Evolutionary conservation across 1,140 invertebrate genomes (phyloP), one percentile per base, ranked within the genome.

Genomic region (Drosophila sproati): DNA sequence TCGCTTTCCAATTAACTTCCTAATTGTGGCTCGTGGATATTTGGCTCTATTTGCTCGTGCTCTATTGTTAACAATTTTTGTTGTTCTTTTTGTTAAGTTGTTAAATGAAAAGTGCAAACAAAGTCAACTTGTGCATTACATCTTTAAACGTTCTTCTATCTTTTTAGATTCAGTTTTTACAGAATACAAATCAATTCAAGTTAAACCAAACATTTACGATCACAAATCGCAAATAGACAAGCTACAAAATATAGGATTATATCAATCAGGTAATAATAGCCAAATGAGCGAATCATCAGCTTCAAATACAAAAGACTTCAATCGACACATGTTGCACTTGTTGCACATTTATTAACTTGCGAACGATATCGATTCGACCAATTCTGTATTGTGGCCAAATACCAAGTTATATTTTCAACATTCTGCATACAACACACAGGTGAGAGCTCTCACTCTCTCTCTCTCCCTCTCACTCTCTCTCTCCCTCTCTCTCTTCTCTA

Each of bases 1-100:
- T 47, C 57, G 28, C 4, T 8, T 41, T 20, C 55, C 10, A 8
- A 5, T 41, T 5, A 31, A 10, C 8, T 2, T 8, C n/a, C 28
- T 43, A 43, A 43, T 20, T 12, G 41, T 29, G 54, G n/a, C 28
- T 48, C 29, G 20, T 54, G 47, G 35, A 41, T 63, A 45, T 43
- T 10, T 34, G 51, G 12, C 12, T 55, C 20, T 52, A 39, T n/a
- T 43, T 5, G 45, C 31, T n/a, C 34, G 28, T 12, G 45, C 20
- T 20, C 20, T 20, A 20, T 20, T 34, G 45, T 60, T 7, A 29
- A 28, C 51, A 29, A 35, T 63, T 29, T 50, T 55, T 68, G 43
- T 64, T 68, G 66, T 56, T 37, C 45, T 55, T 73, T 73, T 68
- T 68, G 48, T 60, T 54, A 47, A 60, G 63, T 63, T 73, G 63